Base-by-base conservation (phyloP, 2,888 invertebrate genomes). In the Tiliacea aurago region DNA sequence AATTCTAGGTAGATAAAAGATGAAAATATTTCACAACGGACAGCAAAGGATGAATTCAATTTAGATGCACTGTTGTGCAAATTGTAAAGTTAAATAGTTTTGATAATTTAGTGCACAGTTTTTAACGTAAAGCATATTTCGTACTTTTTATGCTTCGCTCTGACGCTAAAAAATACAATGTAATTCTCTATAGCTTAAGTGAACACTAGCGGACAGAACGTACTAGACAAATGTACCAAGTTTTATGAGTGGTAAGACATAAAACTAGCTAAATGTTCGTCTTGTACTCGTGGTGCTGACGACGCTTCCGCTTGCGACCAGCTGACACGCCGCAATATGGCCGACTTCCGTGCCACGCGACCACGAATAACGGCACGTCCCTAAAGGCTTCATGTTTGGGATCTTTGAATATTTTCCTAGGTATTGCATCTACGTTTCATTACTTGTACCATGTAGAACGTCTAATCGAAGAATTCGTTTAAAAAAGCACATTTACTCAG, bases 211-310 rank as follows among this genome's bases (percentile, higher is more conserved):
- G 86, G 70, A 82, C 82, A 80, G 82, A 85, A 80, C 81, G 84
- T 84, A 89, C 81, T 85, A 87, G 87, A 89, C 82, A 89, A 89
- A 89, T 84, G 86, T 86, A 89, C 85, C 76, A 87, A 89, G 88
- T 93, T 94, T 94, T 93, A 92, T 90, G 91, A 91, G 91, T 90
- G 88, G 90, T 88, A 88, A 90, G 90, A 91, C 90, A 90, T 92
- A 93, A 92, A 94, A 93, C 87, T 87, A 87, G 89, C 87, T 90
- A 89, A 90, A 91, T 87, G 88, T 88, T 91, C 88, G 89, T 89
- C 88, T 89, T 86, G 90, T 87, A 87, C 88, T 90, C 85, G 88
- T 86, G 86, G 86, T 87, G 83, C 85, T 88, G 89, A 85, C 88
- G 86, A 87, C 81, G 86, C 87, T 90, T 91, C 90, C 89, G 87